Evolutionary conservation across 2,797 vertebrate species (phyloP), one percentile per base, ranked within the genome.

Genomic region (Epinephelus awoara): DNA sequence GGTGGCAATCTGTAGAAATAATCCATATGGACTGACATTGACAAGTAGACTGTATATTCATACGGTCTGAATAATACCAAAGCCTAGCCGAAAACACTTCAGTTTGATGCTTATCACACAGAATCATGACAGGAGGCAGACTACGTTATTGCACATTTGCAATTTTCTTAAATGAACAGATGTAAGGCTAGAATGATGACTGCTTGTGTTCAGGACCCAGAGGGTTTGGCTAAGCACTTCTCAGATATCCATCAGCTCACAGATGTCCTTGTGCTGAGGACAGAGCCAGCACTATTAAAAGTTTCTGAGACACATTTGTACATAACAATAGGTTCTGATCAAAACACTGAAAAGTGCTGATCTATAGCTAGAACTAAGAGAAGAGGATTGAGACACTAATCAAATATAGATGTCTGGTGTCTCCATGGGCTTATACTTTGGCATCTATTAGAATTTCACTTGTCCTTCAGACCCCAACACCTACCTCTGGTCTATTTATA

Each of bases 401-500:
- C 34, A 72, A 78, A 87, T 77, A 85, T 71, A 72, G 73, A 84
- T 47, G 61, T 40, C 63, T 14, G 18, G 52, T n/a, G 74, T 86
- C 90, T 89, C 82, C 25, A 42, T 46, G 57, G 83, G 74, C 72
- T 19, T 85, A 82, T 88, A 85, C 90, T 92, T 82, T 92, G 85
- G 75, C 87, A 88, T 83, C 88, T 74, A 90, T 93, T 91, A 92
- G 87, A 91, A 88, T 84, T 80, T 64, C 82, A 86, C 79, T 85
- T 88, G 81, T 87, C 85, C 87, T 88, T 79, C 63, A 84, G 84
- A 90, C 86, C 82, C 70, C 21, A 49, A 80, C 83, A 77, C 71
- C 76, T 82, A 88, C 81, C 87, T 84, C 72, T 67, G 38, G 29
- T 88, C 88, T 93, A 91, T 92, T 90, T 89, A 89, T 89, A 91